Evolutionary conservation across 1,140 invertebrate genomes (phyloP).

Genomic region (Diabrotica undecimpunctata): DNA sequence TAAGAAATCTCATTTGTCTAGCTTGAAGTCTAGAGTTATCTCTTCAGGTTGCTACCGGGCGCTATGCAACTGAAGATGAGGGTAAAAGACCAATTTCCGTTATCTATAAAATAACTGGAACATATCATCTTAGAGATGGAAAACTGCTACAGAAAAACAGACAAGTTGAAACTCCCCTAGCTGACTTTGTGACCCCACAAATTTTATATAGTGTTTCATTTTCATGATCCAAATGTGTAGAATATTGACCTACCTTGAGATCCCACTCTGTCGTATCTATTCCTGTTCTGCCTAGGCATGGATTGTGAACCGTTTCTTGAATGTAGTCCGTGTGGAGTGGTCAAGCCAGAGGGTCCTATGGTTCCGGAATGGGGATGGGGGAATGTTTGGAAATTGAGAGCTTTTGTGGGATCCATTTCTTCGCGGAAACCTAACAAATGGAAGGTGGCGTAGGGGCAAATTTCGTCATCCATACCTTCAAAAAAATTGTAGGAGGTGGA

Average conservation of each 20-base stretch:
- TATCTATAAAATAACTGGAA: no score
- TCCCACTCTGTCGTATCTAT: slow-evolving; percentile 45
- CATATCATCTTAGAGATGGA: no score
- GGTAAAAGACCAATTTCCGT: no score
- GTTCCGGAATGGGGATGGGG: slow-evolving; percentile 80
- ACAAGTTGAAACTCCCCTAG: no score
- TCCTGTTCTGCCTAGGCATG: slow-evolving; percentile 60
- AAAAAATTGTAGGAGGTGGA: not conserved
- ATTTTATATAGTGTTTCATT: no score
- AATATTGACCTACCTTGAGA: slow-evolving; percentile 41
- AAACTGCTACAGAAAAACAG: no score
- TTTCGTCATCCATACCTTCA: slow-evolving; percentile 87
- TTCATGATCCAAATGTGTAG: no score
- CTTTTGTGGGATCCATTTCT: slow-evolving; percentile 89
- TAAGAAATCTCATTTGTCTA: no score
- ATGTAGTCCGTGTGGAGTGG: slow-evolving; percentile 64
- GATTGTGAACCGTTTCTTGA: slow-evolving; percentile 82
- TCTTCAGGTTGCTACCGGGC: no score
- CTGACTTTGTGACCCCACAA: no score
- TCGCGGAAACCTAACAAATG: slow-evolving; percentile 90
- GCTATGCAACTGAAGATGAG: no score
- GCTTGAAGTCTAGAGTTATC: no score
- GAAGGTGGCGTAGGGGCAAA: slow-evolving; percentile 92
- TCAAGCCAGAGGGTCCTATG: slow-evolving; percentile 66
- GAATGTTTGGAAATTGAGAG: slow-evolving; percentile 84